Evolutionary conservation across 2,797 vertebrate genomes (phyloP).

Genomic region (Hoplostethus mediterraneus): DNA sequence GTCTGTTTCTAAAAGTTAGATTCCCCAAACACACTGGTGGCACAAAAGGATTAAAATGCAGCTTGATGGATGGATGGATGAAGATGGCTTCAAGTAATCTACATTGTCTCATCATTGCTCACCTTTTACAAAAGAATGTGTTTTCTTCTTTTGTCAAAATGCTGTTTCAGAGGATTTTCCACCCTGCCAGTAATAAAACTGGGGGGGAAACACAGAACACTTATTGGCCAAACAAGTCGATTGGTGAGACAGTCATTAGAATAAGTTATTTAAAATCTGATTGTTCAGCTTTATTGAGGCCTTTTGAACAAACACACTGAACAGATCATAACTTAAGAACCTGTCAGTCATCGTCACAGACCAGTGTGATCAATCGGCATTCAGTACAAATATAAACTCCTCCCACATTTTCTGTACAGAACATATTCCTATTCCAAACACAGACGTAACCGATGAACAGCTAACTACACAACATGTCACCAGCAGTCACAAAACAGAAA

Average conservation of each 20-base stretch:
- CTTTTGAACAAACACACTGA: conserved; percentile 58
- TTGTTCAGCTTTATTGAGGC: conserved; percentile 70
- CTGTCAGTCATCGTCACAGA: conserved; percentile 33
- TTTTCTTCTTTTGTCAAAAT: no score
- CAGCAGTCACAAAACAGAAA: conserved; percentile 38
- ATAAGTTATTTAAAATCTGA: conserved; percentile 22
- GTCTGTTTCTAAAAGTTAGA: no score
- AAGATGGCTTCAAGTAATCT: no score
- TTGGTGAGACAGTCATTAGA: not conserved
- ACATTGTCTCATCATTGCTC: no score
- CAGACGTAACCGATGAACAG: conserved; percentile 27
- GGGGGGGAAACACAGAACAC: no score
- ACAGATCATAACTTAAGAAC: conserved; percentile 20
- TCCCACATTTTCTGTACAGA: conserved; percentile 25
- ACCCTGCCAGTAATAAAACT: no score
- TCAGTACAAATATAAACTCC: conserved; percentile 66
- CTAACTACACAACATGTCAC: not conserved
- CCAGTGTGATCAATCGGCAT: conserved; percentile 8
- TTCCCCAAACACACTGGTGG: no score
- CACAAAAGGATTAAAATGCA: no score
- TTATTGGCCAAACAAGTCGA: no score
- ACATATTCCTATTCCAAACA: conserved; percentile 44
- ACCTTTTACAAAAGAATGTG: no score
- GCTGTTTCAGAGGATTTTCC: no score
- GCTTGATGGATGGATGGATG: no score